Evolutionary conservation across 2,888 invertebrate genomes (phyloP), one percentile per base, ranked within the genome.

Genomic region (Halictus quadricinctus): DNA sequence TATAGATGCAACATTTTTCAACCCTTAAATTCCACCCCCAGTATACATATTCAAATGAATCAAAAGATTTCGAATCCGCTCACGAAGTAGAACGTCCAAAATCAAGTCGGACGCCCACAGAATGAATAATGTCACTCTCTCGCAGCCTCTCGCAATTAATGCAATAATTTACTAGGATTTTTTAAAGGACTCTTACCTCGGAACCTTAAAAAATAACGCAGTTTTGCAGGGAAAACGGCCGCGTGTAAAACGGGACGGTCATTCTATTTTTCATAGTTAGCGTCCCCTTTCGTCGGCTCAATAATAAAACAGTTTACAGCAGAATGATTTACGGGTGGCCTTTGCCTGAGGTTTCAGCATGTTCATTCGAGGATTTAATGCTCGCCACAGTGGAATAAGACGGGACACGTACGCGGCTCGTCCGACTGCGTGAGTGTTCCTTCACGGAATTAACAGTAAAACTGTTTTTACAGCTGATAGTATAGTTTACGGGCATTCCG

Each of bases 361-460:
- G 66, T 66, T 15, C 66, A 36, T 66, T 66, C 29, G 29, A 15
- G 36, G 36, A 66, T 66, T 66, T 66, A 66, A 66, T 36, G 66
- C 18, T 13, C 66, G 66, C 60, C 60, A 29, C 60, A 69, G 21
- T 12, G 69, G 41, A 69, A 41, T 41, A 36, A 69, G 69, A 21
- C 69, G 69, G 21, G 41, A 8, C 69, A 21, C 48, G 50, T 25
- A 72, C 54, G 54, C 48, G 72, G 15, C 29, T 25, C 72, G 15
- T 7, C 46, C 1, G 46, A 25, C 46, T 72, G 15, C 72, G 13
- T 25, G 21, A 54, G 25, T 3, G 60, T 29, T 21, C 8, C 21
- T 7, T 6, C 60, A 15, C 21, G 13, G 64, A 64, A 64, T 76
- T 76, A 76, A 76, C 64, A 64, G 64, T 46, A 64, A 76, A 76